phyloP scores from a whole-genome alignment of 2,888 invertebrate genomes.

The Clunio marinus region DNA sequence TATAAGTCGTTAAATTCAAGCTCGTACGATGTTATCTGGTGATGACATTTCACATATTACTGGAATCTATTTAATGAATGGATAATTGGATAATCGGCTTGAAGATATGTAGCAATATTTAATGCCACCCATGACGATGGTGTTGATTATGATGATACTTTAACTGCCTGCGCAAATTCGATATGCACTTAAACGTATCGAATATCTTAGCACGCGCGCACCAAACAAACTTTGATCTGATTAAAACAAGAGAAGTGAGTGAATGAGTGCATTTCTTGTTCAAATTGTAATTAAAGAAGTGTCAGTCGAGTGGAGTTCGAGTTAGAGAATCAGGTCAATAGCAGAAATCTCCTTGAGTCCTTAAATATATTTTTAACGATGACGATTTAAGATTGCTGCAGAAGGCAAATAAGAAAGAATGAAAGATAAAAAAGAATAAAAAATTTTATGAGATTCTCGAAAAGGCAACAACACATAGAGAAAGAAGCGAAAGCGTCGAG shows the following conservation, averaged over 20 bases:
- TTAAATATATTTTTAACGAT: not conserved
- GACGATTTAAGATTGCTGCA: not conserved
- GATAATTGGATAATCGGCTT: constrained; percentile 31
- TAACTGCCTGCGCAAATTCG: constrained; percentile 20
- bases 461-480: not conserved
- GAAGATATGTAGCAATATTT: constrained; percentile 1
- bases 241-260: not conserved
- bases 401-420: not conserved
- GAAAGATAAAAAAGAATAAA: not conserved
- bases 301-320: not conserved
- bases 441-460: not conserved
- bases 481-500: constrained; percentile 1
- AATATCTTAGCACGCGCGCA: constrained; percentile 27
- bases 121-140: no score
- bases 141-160: not conserved
- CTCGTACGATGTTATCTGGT: not conserved
- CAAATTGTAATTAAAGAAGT: constrained; percentile 36
- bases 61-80: constrained; percentile 1
- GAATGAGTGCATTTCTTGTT: constrained; percentile 23
- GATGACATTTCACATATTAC: constrained; percentile 7
- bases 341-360: not conserved
- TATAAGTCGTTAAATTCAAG: not conserved
- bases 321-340: constrained; percentile 28
- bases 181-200: constrained; percentile 30
- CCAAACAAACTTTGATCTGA: constrained; percentile 15